Conservation (phyloP, 2,113 vertebrate species). For the Cranoglanis bouderius region DNA sequence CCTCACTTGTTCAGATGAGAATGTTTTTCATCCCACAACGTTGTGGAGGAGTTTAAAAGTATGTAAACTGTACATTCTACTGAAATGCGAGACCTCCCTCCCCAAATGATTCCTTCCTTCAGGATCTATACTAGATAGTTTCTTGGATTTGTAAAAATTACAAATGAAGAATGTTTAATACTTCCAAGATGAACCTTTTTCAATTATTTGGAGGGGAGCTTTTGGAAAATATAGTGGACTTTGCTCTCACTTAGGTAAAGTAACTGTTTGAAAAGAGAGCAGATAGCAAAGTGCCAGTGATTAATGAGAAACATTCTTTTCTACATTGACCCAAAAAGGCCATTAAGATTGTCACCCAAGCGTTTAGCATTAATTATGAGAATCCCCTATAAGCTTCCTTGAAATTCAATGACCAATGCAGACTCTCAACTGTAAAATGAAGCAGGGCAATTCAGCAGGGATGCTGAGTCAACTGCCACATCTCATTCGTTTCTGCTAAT, state of each 20-base stretch:
- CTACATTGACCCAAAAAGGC: conserved; percentile 72
- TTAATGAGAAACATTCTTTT: conserved; percentile 74
- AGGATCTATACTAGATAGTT: not conserved
- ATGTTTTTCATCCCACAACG: not conserved
- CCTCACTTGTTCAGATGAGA: conserved; percentile 19
- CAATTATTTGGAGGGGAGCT: conserved; percentile 16
- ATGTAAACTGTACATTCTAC: not conserved
- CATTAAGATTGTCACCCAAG: conserved; percentile 73
- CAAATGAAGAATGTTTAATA: conserved; percentile 1
- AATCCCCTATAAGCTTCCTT: conserved; percentile 68
- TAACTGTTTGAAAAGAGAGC: conserved; percentile 51
- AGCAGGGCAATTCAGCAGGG: conserved; percentile 55
- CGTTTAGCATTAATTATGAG: conserved; percentile 73
- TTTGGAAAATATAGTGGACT: not conserved
- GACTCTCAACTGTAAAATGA: conserved; percentile 57
- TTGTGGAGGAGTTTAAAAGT: conserved; percentile 8
- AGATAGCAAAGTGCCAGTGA: conserved; percentile 64
- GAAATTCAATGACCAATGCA: conserved; percentile 73
- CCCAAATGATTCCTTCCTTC: not conserved
- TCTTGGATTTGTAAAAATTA: not conserved
- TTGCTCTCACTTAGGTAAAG: conserved; percentile 28
- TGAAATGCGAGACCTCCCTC: not conserved
- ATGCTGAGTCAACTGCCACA: conserved; percentile 57
- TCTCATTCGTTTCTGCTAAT: conserved; percentile 46
- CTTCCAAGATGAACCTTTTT: not conserved